Conservation (phyloP, 2,888 invertebrate genomes). For the Drosophila demipolita region DNA sequence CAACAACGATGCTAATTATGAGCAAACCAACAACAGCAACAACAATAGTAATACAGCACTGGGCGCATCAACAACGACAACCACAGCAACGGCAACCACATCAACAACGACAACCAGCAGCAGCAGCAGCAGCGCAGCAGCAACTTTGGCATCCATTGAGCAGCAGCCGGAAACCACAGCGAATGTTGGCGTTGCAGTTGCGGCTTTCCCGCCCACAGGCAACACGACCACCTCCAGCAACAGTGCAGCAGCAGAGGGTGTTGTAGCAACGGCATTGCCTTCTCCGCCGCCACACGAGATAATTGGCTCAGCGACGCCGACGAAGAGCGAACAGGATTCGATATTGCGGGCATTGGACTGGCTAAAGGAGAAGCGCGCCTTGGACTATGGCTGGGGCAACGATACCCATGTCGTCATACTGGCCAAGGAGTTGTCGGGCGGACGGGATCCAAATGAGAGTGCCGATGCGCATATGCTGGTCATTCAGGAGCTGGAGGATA, state of each 20-base stretch:
- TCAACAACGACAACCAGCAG: slow-evolving; percentile 19
- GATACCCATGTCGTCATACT: slow-evolving; percentile 93
- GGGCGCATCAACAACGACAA: slow-evolving; percentile 2
- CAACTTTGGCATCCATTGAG: slow-evolving; percentile 34
- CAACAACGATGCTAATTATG: slow-evolving; percentile 59
- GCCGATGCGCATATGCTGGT: slow-evolving; percentile 84
- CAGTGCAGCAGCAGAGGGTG: neutral
- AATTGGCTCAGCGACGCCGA: slow-evolving; percentile 84
- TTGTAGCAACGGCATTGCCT: slow-evolving; percentile 8
- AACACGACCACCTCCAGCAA: slow-evolving; percentile 12
- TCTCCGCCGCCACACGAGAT: slow-evolving; percentile 75
- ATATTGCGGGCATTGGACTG: slow-evolving; percentile 88
- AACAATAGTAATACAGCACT: slow-evolving; percentile 15
- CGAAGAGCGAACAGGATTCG: slow-evolving; percentile 84
- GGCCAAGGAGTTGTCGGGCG: slow-evolving; percentile 88
- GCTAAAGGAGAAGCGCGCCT: slow-evolving; percentile 90
- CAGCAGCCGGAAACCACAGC: slow-evolving; percentile 32
- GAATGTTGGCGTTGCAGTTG: slow-evolving; percentile 18
- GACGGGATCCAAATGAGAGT: slow-evolving; percentile 84
- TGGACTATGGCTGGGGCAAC: slow-evolving; percentile 93
- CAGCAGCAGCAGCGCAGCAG: slow-evolving; percentile 38
- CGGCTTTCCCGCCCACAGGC: slow-evolving; percentile 37
- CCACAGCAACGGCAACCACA: slow-evolving; percentile 24
- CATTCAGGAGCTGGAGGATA: slow-evolving; percentile 84
- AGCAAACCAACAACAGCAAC: slow-evolving; percentile 36